A percentile compares a stretch with the other conserved stretches of the same genome.
Evolutionary conservation across 2,888 invertebrate species (phyloP).

Genomic region (Linnaemya tessellans): DNA sequence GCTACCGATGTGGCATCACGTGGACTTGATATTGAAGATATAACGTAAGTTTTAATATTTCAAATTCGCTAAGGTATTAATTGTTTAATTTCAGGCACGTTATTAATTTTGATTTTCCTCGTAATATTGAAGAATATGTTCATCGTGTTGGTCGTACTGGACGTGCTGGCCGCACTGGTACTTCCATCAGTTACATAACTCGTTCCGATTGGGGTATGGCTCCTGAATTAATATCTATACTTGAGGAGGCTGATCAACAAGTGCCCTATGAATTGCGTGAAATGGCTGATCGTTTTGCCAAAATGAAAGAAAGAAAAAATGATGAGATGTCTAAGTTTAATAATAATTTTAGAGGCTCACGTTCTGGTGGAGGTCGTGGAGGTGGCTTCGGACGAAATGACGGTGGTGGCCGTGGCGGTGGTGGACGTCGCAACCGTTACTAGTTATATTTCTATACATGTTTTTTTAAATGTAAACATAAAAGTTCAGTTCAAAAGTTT

Average conservation of each 20-base stretch:
- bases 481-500: background rate
- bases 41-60: conserved; percentile 85
- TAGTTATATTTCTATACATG: conserved; percentile 37
- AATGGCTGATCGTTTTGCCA: conserved; percentile 90
- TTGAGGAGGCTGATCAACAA: conserved; percentile 93
- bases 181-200: conserved; percentile 92
- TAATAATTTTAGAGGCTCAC: conserved; percentile 75
- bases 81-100: conserved; percentile 85
- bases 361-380: conserved; percentile 70
- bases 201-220: conserved; percentile 93
- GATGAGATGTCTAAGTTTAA: conserved; percentile 81
- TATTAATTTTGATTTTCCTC: conserved; percentile 96
- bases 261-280: conserved; percentile 89
- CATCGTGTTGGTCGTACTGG: conserved; percentile 98
- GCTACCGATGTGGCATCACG: conserved; percentile 98
- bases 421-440: conserved; percentile 74
- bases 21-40: conserved; percentile 95
- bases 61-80: background rate
- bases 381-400: conserved; percentile 18
- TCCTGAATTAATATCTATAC: conserved; percentile 90
- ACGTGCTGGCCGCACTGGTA: conserved; percentile 93
- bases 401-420: conserved; percentile 18
- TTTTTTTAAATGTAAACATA: too few species aligned
- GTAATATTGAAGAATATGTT: conserved; percentile 95
- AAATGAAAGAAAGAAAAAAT: conserved; percentile 87